Evolutionary conservation across 2,113 vertebrate genomes (phyloP).

Genomic region (Erythrocebus patas): DNA sequence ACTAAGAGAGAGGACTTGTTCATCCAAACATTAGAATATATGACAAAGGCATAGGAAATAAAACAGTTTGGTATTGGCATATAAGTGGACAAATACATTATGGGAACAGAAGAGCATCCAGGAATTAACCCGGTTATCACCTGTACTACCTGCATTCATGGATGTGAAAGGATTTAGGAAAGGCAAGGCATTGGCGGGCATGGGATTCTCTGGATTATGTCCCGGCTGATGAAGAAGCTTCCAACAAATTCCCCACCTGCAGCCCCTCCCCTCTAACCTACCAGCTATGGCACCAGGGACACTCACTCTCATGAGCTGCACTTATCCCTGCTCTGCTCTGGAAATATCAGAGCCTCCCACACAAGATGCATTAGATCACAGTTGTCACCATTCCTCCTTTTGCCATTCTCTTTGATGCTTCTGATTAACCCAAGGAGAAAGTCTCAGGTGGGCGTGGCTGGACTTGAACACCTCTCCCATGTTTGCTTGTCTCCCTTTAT

Average conservation of each 20-base stretch:
- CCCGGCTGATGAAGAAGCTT: not conserved
- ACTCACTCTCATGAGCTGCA: not conserved
- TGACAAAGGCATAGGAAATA: not conserved
- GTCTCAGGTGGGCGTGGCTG: fast-evolving
- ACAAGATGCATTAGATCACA: not conserved
- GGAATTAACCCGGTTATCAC: not conserved
- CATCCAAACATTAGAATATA: not conserved
- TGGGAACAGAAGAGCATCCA: not conserved
- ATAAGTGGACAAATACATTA: not conserved
- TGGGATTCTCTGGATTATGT: not conserved
- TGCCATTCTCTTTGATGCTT: not conserved
- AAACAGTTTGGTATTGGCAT: not conserved
- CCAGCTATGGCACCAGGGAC: not conserved
- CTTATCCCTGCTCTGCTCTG: not conserved
- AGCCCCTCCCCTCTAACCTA: not conserved
- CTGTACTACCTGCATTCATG: not conserved
- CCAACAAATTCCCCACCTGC: not conserved
- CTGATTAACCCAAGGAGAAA: not conserved
- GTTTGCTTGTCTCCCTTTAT: fast-evolving
- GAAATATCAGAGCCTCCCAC: not conserved
- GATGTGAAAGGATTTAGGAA: not conserved
- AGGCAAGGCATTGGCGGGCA: not conserved
- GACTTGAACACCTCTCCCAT: fast-evolving
- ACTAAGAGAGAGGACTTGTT: not conserved
- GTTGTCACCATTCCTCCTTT: not conserved